These are phyloP conservation scores for Alethe diademata DNA, from an alignment of 2,113 vertebrate genomes.

Conservation along the genomic window DNA sequence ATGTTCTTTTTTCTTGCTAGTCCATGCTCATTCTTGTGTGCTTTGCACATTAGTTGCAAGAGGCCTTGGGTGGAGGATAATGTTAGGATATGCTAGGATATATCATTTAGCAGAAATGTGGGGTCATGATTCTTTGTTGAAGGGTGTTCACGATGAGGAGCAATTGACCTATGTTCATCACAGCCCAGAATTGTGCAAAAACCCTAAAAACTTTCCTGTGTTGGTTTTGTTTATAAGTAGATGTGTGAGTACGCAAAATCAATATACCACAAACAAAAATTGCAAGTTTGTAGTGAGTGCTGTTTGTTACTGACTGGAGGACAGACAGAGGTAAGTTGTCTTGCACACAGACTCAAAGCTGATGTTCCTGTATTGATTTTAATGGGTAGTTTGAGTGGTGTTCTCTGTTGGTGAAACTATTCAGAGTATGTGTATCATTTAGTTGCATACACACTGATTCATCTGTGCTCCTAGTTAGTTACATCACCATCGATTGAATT, in stretches of 20 bases:
- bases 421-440: neutral
- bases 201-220: neutral
- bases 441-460: neutral
- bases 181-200: neutral
- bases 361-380: neutral
- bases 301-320: neutral
- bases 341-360: neutral
- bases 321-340: neutral
- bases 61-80: neutral
- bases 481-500: neutral
- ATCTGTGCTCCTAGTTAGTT: neutral
- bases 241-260: neutral
- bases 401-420: neutral
- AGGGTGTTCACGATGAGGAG: neutral
- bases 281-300: neutral
- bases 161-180: neutral
- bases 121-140: neutral
- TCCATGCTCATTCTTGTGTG: neutral
- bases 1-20: neutral
- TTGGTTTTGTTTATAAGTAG: neutral
- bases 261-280: neutral
- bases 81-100: neutral
- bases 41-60: neutral
- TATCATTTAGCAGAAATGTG: neutral
- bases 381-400: neutral